Evolutionary conservation across 2,888 invertebrate genomes (phyloP), one percentile per base, ranked within the genome.

Genomic region (Apamea monoglypha): DNA sequence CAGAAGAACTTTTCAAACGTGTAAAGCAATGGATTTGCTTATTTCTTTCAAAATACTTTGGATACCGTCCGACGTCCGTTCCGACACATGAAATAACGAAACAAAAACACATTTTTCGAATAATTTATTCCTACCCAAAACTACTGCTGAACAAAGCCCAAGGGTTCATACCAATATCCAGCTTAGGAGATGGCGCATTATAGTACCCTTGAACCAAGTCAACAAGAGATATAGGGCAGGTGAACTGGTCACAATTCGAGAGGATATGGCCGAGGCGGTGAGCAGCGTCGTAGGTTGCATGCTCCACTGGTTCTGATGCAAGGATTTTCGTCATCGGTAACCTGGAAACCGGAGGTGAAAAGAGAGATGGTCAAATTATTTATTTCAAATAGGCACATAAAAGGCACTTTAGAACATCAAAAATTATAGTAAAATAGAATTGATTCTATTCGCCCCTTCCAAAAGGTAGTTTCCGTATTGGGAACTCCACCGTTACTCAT

Each of bases 161-260:
- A 5, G 96, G 96, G 56, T 92, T 94, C 29, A 87, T 87, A 1
- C 87, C 90, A 0, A 92, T 91, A 69, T 96, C 93, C 1, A 92
- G 64, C 32, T 89, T 91, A 0, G 96, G 95, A 0, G 96, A 93
- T 0, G 96, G 96, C 0, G 96, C 96, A 25, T 96, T 96, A 82
- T 97, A 96, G 74, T 96, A 96, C 7, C 98, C 98, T 87, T 98
- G 95, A 8, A 98, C 98, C 93, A 98, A 93, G 90, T 98, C 98
- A 73, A 98, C 97, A 84, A 98, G 92, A 0, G 98, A 98, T 89
- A 98, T 96, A 16, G 97, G 97, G 92, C 98, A 98, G 29, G 94
- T 95, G 80, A 97, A 97, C 91, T 97, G 97, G 4, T 96, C 95
- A 91, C 98, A 98, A 86, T 97, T 95, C 0, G 95, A 91, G 68